Base-by-base conservation (phyloP, 1,140 invertebrate genomes). In the Gonioctena quinquepunctata region DNA sequence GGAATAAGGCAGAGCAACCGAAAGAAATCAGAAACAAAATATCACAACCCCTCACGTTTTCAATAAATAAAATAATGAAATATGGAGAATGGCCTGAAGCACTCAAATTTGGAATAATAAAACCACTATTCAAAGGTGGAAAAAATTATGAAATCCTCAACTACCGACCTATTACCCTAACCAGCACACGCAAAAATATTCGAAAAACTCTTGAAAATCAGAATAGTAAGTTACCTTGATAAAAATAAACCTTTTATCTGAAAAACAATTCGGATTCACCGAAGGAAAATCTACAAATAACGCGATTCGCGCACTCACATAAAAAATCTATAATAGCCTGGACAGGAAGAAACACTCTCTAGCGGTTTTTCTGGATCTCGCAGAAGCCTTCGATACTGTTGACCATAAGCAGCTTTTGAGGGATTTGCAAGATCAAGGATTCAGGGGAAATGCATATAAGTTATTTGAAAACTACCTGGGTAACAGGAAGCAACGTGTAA, bases 281-380 rank as follows among this genome's bases (percentile, higher is more conserved):
- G 21, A 59, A n/a, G 19, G 56, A 23, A 59, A 59, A 23, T 59
- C 56, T 26, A 59, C 56, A 59, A 26, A 59, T n/a, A 21, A 59
- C 16, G 56, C 56, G 16, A 59, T 59, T 26, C 16, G 49, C 2
- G n/a, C 49, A 16, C 49, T 52, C n/a, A 18, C 49, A 52, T 13
- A 7, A 18, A 52, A 52, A 52, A n/a, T n/a, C n/a, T n/a, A n/a
- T n/a, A n/a, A n/a, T n/a, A n/a, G n/a, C n/a, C n/a, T n/a, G n/a
- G n/a, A 52, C 23, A 59, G 21, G 16, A 23, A 22, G 8, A 59
- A 23, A 22, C 56, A 22, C 11, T 59, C 56, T 8, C 23, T 75
- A 61, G 22, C 18, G 16, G 54, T 64, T 56, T 68, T 19, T 22
- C 18, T 60, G 70, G 66, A 23, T 70, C 54, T 48, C 21, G 63